phyloP scores from a whole-genome alignment of 1,140 invertebrate species.

The Chrysomallon squamiferum region DNA sequence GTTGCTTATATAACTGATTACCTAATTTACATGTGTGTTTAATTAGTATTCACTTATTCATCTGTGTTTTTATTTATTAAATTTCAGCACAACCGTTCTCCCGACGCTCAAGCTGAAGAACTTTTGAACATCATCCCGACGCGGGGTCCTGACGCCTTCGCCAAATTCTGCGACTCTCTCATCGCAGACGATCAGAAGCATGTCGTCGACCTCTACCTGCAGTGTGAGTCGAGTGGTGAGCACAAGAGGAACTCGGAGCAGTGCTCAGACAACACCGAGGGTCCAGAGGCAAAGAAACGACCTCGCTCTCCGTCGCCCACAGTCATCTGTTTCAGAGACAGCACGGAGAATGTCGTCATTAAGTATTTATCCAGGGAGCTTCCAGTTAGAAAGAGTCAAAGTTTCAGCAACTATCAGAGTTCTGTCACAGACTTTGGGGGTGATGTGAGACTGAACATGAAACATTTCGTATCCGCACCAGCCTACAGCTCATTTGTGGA shows the following conservation, averaged over 20 bases:
- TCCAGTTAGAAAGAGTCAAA: background rate
- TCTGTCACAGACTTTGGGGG: too few relatives aligned
- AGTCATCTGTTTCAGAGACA: constrained; percentile 22
- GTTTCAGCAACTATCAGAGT: too few relatives aligned
- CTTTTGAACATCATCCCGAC: constrained; percentile 39
- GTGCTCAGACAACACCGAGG: constrained; percentile 5
- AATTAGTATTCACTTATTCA: too few relatives aligned
- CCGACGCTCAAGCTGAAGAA: constrained; percentile 44
- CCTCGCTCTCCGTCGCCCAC: background rate
- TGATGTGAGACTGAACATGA: too few relatives aligned
- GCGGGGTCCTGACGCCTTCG: constrained; percentile 42
- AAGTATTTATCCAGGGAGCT: background rate
- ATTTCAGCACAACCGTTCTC: constrained; percentile 33
- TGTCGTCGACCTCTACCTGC: constrained; percentile 39
- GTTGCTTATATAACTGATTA: too few relatives aligned
- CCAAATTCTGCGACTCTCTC: constrained; percentile 48
- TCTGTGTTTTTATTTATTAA: constrained; percentile 9
- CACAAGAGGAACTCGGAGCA: background rate
- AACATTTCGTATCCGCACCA: too few relatives aligned
- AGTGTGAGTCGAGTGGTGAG: constrained; percentile 4
- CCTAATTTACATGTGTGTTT: too few relatives aligned
- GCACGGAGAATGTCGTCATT: constrained; percentile 24
- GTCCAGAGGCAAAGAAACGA: constrained; percentile 2
- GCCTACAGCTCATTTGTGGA: too few relatives aligned
- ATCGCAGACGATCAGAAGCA: constrained; percentile 44